Evolutionary conservation across 2,113 vertebrate species (phyloP), one percentile per base, ranked within the genome.

Genomic region (Mellivora capensis): DNA sequence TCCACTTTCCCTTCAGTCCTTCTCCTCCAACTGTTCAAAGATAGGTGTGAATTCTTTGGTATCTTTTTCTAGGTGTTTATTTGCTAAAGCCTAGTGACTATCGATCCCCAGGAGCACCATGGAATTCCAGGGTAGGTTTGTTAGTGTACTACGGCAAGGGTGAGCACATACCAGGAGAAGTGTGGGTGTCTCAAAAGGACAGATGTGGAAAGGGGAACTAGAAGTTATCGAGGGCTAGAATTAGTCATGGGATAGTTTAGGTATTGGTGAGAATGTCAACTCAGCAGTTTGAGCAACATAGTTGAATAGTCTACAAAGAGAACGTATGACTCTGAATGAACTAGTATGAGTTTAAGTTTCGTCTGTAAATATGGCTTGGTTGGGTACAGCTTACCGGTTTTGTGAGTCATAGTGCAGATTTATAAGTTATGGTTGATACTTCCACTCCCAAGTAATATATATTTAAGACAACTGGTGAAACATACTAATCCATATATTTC

Each of bases 141-240:
- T n/a, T 21, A 27, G 4, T 29, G 25, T 42, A 3, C 15, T 64
- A 0, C 0, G 42, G 10, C 27, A n/a, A 77, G 13, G 9, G n/a
- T 54, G 31, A 87, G 31, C 13, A 10, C 2, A 3, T 1, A 11
- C 37, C 54, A 20, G 12, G 6, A 59, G 15, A 67, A 52, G 52
- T 20, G 0, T 14, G 17, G 31, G 23, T 37, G 0, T 76, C 74
- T 84, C 34, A 21, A 59, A 85, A 85, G 37, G 27, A 77, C 62
- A 57, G 14, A 31, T 23, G 77, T 29, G 4, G 64, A 67, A 94
- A 69, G 12, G 12, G 37, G 3, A 8, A 6, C 27, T 29, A 59
- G 72, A 91, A 47, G 7, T 6, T 25, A 83, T 47, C 1, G 5
- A 37, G 25, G n/a, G 21, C 17, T 67, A 15, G 76, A 92, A 14